Evolutionary conservation across 92 coral and sea anemone species (phyloP).

Genomic region (Meandrina meandrites): DNA sequence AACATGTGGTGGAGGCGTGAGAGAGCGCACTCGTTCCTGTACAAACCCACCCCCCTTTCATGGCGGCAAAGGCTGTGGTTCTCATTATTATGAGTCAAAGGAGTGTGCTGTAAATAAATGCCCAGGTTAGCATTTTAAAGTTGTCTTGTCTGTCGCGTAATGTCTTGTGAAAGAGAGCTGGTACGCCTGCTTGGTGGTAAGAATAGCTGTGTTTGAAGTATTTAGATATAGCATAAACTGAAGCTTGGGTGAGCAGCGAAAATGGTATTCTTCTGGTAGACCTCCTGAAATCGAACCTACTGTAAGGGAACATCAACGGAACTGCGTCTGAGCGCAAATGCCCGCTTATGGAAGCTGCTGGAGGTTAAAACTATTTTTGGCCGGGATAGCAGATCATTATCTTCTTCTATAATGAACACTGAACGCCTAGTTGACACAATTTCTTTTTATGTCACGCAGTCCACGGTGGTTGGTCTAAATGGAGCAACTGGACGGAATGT

Average conservation of each 20-base stretch:
- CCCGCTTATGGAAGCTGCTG: too few relatives aligned
- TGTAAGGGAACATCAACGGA: too few relatives aligned
- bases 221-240: too few relatives aligned
- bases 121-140: conserved; percentile 3
- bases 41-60: conserved; percentile 24
- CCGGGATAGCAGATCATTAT: too few relatives aligned
- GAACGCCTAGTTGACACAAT: not conserved
- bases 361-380: too few relatives aligned
- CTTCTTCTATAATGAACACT: too few relatives aligned
- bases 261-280: not conserved
- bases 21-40: conserved; percentile 32
- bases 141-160: not conserved
- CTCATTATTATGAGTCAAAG: not conserved
- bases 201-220: not conserved
- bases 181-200: not conserved
- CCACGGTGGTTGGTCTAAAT: conserved; percentile 37
- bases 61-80: conserved; percentile 26
- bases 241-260: too few relatives aligned
- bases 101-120: not conserved
- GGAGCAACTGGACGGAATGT: conserved; percentile 40
- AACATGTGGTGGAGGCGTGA: conserved; percentile 30
- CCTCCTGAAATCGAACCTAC: too few relatives aligned
- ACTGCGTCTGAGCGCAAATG: too few relatives aligned
- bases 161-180: not conserved
- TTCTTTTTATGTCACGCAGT: conserved; percentile 10